Evolutionary conservation across 1,140 invertebrate genomes (phyloP).

Genomic region (Zaprionus davidi): DNA sequence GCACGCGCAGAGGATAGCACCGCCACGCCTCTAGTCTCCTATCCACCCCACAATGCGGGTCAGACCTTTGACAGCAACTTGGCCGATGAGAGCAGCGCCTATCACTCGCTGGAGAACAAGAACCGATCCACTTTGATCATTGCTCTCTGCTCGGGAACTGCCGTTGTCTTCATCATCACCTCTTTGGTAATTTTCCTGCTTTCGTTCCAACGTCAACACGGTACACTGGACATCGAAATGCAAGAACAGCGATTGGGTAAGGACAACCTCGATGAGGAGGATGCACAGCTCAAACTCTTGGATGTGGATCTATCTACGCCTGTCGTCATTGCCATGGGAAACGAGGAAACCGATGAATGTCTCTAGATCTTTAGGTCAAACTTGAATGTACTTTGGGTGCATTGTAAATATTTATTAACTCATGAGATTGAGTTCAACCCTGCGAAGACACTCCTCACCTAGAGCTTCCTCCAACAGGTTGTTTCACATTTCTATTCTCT

Average conservation of each 20-base stretch:
- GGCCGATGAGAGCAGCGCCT: conserved; percentile 66
- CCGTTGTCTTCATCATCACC: conserved; percentile 69
- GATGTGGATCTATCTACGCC: conserved; percentile 69
- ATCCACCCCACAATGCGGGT: conserved; percentile 67
- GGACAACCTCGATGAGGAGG: conserved; percentile 74
- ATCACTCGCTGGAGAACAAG: conserved; percentile 49
- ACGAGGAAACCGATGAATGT: conserved; percentile 71
- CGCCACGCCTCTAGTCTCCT: conserved; percentile 69
- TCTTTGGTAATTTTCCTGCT: conserved; percentile 73
- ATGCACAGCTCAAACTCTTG: conserved; percentile 73
- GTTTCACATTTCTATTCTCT: conserved; percentile 41
- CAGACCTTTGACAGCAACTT: conserved; percentile 72
- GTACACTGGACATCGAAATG: conserved; percentile 80
- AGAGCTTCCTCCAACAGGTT: conserved; percentile 50
- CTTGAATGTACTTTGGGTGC: conserved; percentile 22
- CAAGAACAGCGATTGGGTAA: conserved; percentile 77
- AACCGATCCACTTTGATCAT: conserved; percentile 72
- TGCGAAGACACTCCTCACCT: conserved; percentile 28
- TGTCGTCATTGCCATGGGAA: conserved; percentile 58
- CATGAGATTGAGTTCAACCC: conserved; percentile 36
- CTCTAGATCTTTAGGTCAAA: conserved; percentile 42
- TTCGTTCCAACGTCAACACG: conserved; percentile 76
- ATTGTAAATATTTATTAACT: conserved; percentile 69
- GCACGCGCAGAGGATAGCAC: conserved; percentile 61
- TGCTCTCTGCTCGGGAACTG: conserved; percentile 67